Base-by-base conservation (phyloP, 1,140 invertebrate genomes). In the Pogonomyrmex barbatus region DNA sequence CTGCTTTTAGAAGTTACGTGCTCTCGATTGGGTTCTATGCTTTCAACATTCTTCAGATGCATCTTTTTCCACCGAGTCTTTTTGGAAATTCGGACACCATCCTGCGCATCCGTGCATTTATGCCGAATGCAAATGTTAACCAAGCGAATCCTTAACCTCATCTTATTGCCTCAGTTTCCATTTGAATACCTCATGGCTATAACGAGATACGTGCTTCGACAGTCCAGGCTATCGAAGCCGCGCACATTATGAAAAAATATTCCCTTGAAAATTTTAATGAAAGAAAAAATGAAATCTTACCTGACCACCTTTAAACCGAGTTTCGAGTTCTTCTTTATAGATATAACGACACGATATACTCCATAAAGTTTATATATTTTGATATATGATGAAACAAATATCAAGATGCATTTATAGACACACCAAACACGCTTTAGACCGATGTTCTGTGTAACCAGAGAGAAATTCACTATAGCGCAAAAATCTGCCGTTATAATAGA, bases 251-350 rank as follows among this genome's bases (percentile, higher is more conserved):
- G 24, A 62, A 75, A 30, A 8, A 14, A 30, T 50, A n/a, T 70
- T 1, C n/a, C 17, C 4, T 3, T n/a, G 45, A 42, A 14, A 17
- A 45, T 33, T 56, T 68, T 8, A 24, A 10, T 45, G 45, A 33
- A 47, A 50, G 47, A 45, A 52, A 24, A 14, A 78, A 50, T 54
- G 4, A 63, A 56, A 56, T 9, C 88, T 88, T 81, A 89, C 88
- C 88, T 62, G 9, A 63, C 50, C 14, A n/a, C 0, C 10, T 2
- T 47, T 5, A 33, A 36, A 45, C 10, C 45, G 9, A 4, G 1
- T 58, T 52, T 85, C 0, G 24, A 24, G 24, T 24, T 24, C 24
- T 24, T n/a, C 50, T 56, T 0, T 12, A 14, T 12, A 6, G 9
- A 0, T 68, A 52, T 3, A 17, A 3, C 47, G 47, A 8, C 45